Evolutionary conservation across 2,113 vertebrate species (phyloP), one percentile per base, ranked within the genome.

Genomic region (Ptychochromis oligacanthus): DNA sequence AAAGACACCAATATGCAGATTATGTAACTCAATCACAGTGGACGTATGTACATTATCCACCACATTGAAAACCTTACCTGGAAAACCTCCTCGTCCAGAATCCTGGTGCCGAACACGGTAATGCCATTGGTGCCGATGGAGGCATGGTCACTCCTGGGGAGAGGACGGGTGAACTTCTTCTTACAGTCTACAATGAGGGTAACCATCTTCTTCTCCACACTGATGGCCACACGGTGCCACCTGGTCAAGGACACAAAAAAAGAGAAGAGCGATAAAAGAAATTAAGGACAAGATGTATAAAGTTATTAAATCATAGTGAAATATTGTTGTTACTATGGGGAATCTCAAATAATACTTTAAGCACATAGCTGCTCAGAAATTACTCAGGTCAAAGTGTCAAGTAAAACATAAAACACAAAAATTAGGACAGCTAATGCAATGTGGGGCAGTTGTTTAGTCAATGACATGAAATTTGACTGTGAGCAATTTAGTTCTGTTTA

Each of bases 161-260:
- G 97, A 55, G 96, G 92, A 89, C 97, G 97, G 86, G 95, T 97
- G 76, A 96, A 93, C 93, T 97, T 99, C 94, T 97, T 98, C 90
- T 97, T 99, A 93, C 98, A 99, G 89, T 99, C 98, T 58, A 98
- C 96, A 81, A 98, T 97, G 95, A 99, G 97, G n/a, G 98, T 99
- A 92, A 98, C 97, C 14, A 95, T 97, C 93, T 97, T 97, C 95
- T 98, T 97, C 94, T 99, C 97, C 86, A 99, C 97, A 3, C 98
- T 99, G 93, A 99, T 98, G 60, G 97, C 98, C 54, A 99, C 95
- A 54, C 98, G 97, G 92, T 99, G 98, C 98, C 98, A 99, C 95
- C 98, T 99, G 87, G 79, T 89, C 24, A 82, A 4, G 74, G 83
- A 78, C 43, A 85, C 15, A 85, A 65, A 11, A 15, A 38, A 18